A percentile compares a stretch with the other conserved stretches of the same genome.
Conservation (phyloP, 2,797 vertebrate species). For the Pangasius mekongensis region DNA sequence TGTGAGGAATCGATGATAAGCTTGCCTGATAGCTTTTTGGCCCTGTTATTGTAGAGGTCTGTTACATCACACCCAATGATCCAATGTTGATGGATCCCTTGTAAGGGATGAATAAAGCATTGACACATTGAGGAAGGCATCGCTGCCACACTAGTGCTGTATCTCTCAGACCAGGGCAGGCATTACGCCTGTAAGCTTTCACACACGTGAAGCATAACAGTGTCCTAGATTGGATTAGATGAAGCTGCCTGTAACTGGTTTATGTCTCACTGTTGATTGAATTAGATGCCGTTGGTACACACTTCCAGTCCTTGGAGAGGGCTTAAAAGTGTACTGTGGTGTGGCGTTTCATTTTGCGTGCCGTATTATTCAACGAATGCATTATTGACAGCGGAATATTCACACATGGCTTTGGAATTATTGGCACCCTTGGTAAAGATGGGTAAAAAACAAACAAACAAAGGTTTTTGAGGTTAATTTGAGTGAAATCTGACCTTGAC, state of each 20-base stretch:
- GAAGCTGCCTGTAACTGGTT: background rate
- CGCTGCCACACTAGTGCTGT: background rate
- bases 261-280: background rate
- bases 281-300: slow-evolving; percentile 16
- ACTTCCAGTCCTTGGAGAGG: background rate
- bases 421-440: background rate
- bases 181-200: slow-evolving; percentile 10
- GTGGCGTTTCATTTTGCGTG: background rate
- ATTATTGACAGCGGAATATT: background rate
- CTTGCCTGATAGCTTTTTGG: background rate
- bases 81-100: background rate
- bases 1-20: background rate
- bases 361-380: background rate
- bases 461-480: background rate
- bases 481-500: background rate
- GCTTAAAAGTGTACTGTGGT: background rate
- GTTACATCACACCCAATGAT: background rate
- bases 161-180: background rate
- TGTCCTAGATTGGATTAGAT: slow-evolving; percentile 3
- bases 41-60: background rate
- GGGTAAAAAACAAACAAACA: background rate
- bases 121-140: background rate
- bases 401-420: background rate
- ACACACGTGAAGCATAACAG: background rate
- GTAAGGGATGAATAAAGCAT: background rate